Conservation (phyloP, 2,797 vertebrate genomes). For the Melanotaenia parkinsoni region DNA sequence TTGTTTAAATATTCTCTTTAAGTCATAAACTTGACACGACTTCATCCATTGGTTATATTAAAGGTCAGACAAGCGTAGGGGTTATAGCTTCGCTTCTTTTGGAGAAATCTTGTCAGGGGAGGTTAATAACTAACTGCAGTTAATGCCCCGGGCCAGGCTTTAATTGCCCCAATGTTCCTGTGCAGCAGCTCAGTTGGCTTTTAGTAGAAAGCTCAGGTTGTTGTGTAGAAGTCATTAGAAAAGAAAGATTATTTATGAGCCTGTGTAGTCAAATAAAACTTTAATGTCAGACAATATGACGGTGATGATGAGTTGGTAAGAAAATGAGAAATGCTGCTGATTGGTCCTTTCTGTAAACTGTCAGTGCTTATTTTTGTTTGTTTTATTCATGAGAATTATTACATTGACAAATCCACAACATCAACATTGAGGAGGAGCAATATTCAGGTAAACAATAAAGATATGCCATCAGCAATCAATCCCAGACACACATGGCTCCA, state of each 20-base stretch:
- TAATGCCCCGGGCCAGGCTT: constrained; percentile 17
- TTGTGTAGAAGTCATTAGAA: not conserved
- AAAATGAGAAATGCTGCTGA: not conserved
- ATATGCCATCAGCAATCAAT: not conserved
- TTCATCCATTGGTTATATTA: not conserved
- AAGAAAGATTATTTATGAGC: not conserved
- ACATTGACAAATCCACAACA: too few species aligned
- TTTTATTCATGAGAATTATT: not conserved
- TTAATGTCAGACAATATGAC: constrained; percentile 9
- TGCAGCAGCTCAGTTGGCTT: not conserved
- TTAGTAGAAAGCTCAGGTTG: not conserved
- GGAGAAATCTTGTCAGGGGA: constrained; percentile 36
- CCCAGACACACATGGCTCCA: not conserved
- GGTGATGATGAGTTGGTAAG: not conserved
- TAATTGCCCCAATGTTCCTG: not conserved
- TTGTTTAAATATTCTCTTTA: not conserved
- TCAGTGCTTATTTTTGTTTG: too few species aligned
- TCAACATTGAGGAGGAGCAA: too few species aligned
- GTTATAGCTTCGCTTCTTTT: constrained; percentile 16
- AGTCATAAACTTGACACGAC: not conserved
- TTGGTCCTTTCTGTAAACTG: too few species aligned
- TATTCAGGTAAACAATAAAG: not conserved
- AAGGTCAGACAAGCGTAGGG: constrained; percentile 12
- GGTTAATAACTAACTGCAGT: constrained; percentile 24
- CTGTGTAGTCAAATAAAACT: not conserved